Percentiles rank a stretch among this genome's conserved stretches.
Conservation (phyloP, 2,797 vertebrate species). For the Threskiornis aethiopicus region DNA sequence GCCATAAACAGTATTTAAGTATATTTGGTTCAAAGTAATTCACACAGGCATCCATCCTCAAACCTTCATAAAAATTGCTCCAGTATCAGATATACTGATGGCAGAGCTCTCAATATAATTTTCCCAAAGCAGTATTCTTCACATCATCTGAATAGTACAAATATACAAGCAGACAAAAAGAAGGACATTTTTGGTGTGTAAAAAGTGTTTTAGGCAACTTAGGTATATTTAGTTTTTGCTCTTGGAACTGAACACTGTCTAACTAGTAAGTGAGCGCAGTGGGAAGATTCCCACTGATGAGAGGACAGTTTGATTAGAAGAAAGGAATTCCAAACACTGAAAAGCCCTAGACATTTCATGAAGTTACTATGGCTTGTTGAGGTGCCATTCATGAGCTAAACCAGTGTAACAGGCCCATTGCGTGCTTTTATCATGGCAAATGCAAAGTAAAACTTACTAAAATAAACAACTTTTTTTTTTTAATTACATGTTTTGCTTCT, state of each 20-base stretch:
- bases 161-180: neutral
- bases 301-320: neutral
- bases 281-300: neutral
- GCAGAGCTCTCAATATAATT: neutral
- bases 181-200: neutral
- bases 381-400: neutral
- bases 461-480: neutral
- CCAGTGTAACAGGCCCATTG: neutral
- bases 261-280: neutral
- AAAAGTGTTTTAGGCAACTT: neutral
- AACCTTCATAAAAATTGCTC: neutral
- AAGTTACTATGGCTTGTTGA: neutral
- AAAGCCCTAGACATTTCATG: neutral
- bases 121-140: neutral
- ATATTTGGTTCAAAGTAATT: neutral
- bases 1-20: neutral
- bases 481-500: neutral
- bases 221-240: neutral
- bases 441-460: neutral
- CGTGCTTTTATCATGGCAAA: neutral
- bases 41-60: neutral
- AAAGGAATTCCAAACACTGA: neutral
- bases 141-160: neutral
- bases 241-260: neutral
- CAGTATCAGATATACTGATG: neutral